Percentiles rank a stretch among this genome's conserved stretches.
Conservation (phyloP, 2,113 vertebrate genomes). For the Spea multiplicata region DNA sequence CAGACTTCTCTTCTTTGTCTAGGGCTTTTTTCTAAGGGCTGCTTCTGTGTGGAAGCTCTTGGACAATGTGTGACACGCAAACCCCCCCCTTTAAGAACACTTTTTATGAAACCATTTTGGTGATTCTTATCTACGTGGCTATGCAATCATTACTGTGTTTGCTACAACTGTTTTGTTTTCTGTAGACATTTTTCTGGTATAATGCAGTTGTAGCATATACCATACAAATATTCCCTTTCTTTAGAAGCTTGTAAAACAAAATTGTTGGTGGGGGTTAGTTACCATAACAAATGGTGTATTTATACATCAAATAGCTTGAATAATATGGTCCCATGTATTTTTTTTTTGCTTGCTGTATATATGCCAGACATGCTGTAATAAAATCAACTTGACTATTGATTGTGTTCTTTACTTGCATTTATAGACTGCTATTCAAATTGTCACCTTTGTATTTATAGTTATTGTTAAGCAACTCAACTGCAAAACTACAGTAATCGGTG, state of each 20-base stretch:
- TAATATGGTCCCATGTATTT: slow-evolving; percentile 69
- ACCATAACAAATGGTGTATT: slow-evolving; percentile 74
- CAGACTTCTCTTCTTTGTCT: too few species aligned
- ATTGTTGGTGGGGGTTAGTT: slow-evolving; percentile 66
- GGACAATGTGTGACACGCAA: too few species aligned
- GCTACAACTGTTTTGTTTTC: slow-evolving; percentile 56
- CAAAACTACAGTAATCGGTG: too few species aligned
- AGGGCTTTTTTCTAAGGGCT: too few species aligned
- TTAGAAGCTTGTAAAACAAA: slow-evolving; percentile 79
- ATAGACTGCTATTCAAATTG: too few species aligned
- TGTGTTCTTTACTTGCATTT: too few species aligned
- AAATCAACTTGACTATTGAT: slow-evolving; percentile 50
- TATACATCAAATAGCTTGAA: slow-evolving; percentile 73
- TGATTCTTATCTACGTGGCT: slow-evolving; percentile 73
- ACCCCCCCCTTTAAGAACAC: too few species aligned
- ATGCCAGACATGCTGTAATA: slow-evolving; percentile 77
- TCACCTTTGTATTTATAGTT: too few species aligned
- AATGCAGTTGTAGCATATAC: slow-evolving; percentile 73
- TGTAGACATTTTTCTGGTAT: slow-evolving; percentile 51
- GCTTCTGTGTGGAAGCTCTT: too few species aligned
- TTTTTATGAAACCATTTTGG: too few species aligned
- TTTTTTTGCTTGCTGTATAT: slow-evolving; percentile 83
- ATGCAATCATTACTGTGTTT: slow-evolving; percentile 81
- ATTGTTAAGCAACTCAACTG: too few species aligned
- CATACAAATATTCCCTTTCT: slow-evolving; percentile 81